Percentiles rank a stretch among this genome's conserved stretches.
phyloP scores from a whole-genome alignment of 2,113 vertebrate species.

The Brachyistius frenatus region DNA sequence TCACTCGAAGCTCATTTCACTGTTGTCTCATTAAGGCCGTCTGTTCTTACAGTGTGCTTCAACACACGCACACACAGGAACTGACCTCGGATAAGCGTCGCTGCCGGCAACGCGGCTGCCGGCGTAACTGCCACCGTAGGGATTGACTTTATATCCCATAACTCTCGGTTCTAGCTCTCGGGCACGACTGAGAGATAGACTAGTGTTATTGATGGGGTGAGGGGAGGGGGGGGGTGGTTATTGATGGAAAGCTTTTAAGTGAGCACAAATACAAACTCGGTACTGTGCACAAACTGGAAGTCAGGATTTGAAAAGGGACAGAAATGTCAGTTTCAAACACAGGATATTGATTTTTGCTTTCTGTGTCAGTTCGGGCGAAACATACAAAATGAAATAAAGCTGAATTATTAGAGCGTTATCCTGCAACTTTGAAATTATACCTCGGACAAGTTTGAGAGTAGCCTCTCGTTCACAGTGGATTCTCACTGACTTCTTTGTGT shows the following conservation, averaged over 20 bases:
- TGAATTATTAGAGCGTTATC: too few relatives aligned
- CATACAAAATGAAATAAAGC: too few relatives aligned
- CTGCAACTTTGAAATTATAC: too few relatives aligned
- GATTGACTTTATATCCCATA: slow-evolving; percentile 33
- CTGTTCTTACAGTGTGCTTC: slow-evolving; percentile 29
- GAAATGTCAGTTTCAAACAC: not conserved
- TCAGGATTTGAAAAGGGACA: not conserved
- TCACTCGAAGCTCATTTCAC: slow-evolving; percentile 21
- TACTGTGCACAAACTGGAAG: slow-evolving; percentile 10
- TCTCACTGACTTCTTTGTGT: too few relatives aligned
- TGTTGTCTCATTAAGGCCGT: slow-evolving; percentile 30
- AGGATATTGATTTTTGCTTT: not conserved
- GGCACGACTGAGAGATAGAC: slow-evolving; percentile 6
- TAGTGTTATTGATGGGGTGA: slow-evolving; percentile 8
- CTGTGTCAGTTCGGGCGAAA: not conserved
- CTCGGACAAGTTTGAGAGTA: too few relatives aligned
- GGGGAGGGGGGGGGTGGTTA: not conserved
- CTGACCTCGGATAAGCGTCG: slow-evolving; percentile 39
- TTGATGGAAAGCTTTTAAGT: slow-evolving; percentile 28
- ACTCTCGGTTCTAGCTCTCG: slow-evolving; percentile 23
- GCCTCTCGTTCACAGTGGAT: too few relatives aligned
- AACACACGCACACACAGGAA: slow-evolving; percentile 10
- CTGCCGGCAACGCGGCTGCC: slow-evolving; percentile 5
- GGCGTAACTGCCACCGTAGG: slow-evolving; percentile 24
- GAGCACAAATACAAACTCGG: slow-evolving; percentile 24